phyloP scores from a whole-genome alignment of 1,140 invertebrate genomes.

The Eriocheir sinensis region DNA sequence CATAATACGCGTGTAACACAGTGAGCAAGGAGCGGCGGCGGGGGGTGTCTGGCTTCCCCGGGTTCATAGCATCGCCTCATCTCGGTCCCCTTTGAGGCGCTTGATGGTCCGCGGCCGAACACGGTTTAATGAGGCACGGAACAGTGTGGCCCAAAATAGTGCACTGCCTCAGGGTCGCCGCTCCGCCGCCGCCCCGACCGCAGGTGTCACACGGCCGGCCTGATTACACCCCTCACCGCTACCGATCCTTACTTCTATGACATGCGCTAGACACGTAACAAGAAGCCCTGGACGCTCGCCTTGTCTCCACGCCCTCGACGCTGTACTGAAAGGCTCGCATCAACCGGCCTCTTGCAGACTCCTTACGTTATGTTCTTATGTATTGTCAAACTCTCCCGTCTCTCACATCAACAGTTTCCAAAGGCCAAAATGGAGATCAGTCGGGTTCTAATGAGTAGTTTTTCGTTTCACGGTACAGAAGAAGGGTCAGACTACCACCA shows the following conservation, averaged over 20 bases:
- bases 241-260: background rate
- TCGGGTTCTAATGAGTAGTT: no score
- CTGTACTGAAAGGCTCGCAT: background rate
- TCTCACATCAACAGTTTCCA: no score
- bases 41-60: background rate
- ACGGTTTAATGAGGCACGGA: constrained; percentile 13
- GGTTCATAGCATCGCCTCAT: background rate
- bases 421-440: no score
- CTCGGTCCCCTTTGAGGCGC: background rate
- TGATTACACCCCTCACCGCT: background rate
- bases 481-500: no score
- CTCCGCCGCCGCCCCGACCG: background rate
- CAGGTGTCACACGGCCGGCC: background rate
- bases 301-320: background rate
- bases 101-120: background rate
- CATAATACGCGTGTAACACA: background rate
- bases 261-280: background rate
- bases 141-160: background rate
- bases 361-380: no score
- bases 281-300: background rate
- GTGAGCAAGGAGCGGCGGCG: background rate
- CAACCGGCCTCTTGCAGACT: no score
- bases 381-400: no score
- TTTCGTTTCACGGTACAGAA: no score
- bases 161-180: background rate